Base-by-base conservation (phyloP, 2,888 invertebrate genomes). In the Polydrusus tereticollis region DNA sequence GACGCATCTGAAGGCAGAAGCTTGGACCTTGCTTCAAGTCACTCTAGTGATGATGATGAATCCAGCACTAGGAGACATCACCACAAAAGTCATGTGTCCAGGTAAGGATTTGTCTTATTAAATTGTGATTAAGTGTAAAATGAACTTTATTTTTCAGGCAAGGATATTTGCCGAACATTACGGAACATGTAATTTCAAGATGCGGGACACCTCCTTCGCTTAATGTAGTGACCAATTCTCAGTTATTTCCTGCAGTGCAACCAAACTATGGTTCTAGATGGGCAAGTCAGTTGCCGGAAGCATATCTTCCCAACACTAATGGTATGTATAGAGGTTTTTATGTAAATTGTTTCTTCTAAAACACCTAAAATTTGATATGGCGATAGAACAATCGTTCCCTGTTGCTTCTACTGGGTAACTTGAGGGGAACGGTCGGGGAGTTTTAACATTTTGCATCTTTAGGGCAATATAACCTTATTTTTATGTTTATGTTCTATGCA, bases 21-120 rank as follows among this genome's bases (percentile, higher is more conserved):
- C 80, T 87, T 98, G 72, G 75, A 97, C 80, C 89, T 98, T 59
- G 97, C 97, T 12, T 97, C 97, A 58, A 97, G 97, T 83, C 98
- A 98, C 87, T 96, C 96, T 8, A 97, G 96, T 57, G 98, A 98
- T 81, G 97, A 98, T 77, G 92, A 92, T 76, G 92, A 92, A 80
- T 90, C 91, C 16, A 86, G 85, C 65, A 85, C 86, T 0, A 83
- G 86, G 45, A 86, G 88, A 76, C 87, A 82, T 64, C 75, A 75
- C 43, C 21, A 50, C 7, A 73, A 79, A 62, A 75, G 69, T 16
- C 73, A 71, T 29, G 52, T 69, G 12, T 50, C 70, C 75, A 78
- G 67, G 72, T 72, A 47, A 47, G 26, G 33, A 21, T 2, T 10
- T 47, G 3, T 16, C n/a, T n/a, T n/a, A 10, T 33, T 29, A 29